Conservation (phyloP, 2,888 invertebrate species). For the Cyclophora albipunctata region DNA sequence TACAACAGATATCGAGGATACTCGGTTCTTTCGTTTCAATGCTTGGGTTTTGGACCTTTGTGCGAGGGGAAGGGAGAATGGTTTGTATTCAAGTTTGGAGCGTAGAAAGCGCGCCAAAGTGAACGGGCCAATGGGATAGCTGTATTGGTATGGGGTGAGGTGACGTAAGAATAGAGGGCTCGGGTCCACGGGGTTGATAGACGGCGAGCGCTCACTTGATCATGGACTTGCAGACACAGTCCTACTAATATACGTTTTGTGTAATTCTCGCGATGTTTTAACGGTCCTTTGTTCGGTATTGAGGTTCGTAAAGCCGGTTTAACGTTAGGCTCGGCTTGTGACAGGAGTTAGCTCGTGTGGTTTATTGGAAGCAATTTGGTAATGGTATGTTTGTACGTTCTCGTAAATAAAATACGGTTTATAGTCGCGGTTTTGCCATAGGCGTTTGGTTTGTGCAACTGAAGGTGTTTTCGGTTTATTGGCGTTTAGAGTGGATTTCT, state of each 20-base stretch:
- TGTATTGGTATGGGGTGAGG: slow-evolving; percentile 64
- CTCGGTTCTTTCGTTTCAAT: slow-evolving; percentile 46
- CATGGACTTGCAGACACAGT: slow-evolving; percentile 53
- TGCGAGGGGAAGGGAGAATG: slow-evolving; percentile 39
- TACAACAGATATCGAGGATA: slow-evolving; percentile 39
- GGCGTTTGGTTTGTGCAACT: slow-evolving; percentile 61
- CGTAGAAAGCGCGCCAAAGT: slow-evolving; percentile 69
- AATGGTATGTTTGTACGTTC: slow-evolving; percentile 43
- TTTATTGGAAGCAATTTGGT: slow-evolving; percentile 61
- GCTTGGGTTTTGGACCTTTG: slow-evolving; percentile 26
- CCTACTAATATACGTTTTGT: slow-evolving; percentile 46
- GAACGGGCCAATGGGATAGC: slow-evolving; percentile 49
- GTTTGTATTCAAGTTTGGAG: slow-evolving; percentile 37
- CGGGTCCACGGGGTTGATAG: slow-evolving; percentile 64
- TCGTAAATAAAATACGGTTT: slow-evolving; percentile 53
- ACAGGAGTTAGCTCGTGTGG: slow-evolving; percentile 59
- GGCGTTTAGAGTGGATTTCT: slow-evolving; percentile 63
- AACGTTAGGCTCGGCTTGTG: slow-evolving; percentile 52
- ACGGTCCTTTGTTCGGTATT: slow-evolving; percentile 65
- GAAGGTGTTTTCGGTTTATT: slow-evolving; percentile 70
- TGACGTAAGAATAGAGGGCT: slow-evolving; percentile 61
- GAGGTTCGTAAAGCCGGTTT: slow-evolving; percentile 53
- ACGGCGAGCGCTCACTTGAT: slow-evolving; percentile 66
- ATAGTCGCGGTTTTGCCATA: slow-evolving; percentile 63
- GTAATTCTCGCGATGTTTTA: slow-evolving; percentile 41